Evolutionary conservation across 2,797 vertebrate species (phyloP), one percentile per base, ranked within the genome.

Genomic region (Ibycter americanus): DNA sequence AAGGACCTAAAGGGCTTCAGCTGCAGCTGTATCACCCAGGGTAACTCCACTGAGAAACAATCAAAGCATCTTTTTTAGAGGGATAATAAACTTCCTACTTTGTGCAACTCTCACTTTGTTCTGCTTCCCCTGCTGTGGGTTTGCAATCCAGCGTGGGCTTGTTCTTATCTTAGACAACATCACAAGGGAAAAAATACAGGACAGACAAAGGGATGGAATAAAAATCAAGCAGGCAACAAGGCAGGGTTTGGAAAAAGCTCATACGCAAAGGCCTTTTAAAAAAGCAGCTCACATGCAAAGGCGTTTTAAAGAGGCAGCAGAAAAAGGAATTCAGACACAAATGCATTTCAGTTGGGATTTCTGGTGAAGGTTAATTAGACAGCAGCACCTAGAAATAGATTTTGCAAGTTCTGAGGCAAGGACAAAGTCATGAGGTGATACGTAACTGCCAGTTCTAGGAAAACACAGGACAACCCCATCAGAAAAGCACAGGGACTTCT

Each of bases 61-160:
- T 1, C 36, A 21, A 34, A 76, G 38, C 22, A 12, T 27, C 34
- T 59, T 76, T 63, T 72, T 71, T 20, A 46, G 52, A 38, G 22
- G 42, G 66, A 87, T 31, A 61, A 84, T 31, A 71, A 63, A 92
- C 61, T 84, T 76, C 93, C 83, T 32, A 3, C 73, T 93, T 61
- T 8, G 47, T 79, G 85, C 95, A 90, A 42, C 65, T 81, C 86
- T 62, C 89, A 18, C 66, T 83, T 83, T 54, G 93, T 80, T 85
- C 95, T 83, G 82, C 90, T 93, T 92, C 71, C 66, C 55, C 73
- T 65, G 83, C 81, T 5, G 67, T 77, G 93, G 66, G 82, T 58
- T 96, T 87, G 90, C 85, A 66, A 47, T 26, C 80, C 79, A 34
- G 62, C 55, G 71, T 95, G 93, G 95, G 93, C 87, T 93, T 80